Evolutionary conservation across 2,888 invertebrate genomes (phyloP).

Genomic region (Laothoe populi): DNA sequence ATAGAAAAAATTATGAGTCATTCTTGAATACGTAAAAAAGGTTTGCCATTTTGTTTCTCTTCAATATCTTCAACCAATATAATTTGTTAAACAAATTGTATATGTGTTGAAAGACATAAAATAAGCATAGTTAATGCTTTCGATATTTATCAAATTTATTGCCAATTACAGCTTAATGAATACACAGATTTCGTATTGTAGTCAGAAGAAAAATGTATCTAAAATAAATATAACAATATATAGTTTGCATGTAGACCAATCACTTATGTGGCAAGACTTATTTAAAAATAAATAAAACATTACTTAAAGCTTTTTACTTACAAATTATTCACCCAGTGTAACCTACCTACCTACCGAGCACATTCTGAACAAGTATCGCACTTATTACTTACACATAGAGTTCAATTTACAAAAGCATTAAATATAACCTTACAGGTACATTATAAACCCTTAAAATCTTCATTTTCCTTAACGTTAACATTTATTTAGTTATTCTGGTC

Average conservation of each 20-base stretch:
- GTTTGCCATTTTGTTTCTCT: too few species aligned
- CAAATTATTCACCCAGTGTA: conserved; percentile 13
- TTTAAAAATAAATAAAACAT: conserved; percentile 32
- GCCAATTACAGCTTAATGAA: neutral
- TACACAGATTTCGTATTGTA: conserved; percentile 30
- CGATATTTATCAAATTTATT: neutral
- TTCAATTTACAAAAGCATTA: conserved; percentile 1
- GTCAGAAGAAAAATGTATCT: conserved; percentile 33
- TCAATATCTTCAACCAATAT: too few species aligned
- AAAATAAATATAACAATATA: conserved; percentile 32
- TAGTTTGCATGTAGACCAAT: conserved; percentile 24
- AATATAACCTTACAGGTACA: conserved; percentile 5
- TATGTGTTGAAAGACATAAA: too few species aligned
- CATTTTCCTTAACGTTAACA: neutral
- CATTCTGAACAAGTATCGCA: conserved; percentile 6
- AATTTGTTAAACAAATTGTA: too few species aligned
- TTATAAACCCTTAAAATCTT: neutral
- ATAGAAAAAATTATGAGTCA: too few species aligned
- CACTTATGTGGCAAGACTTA: conserved; percentile 41
- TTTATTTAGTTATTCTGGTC: conserved; percentile 12
- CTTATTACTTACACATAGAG: conserved; percentile 13
- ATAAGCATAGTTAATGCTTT: too few species aligned
- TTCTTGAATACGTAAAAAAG: too few species aligned
- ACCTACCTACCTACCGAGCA: neutral
- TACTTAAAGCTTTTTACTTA: conserved; percentile 41